phyloP scores from a whole-genome alignment of 2,888 invertebrate species.

The Scaptomyza reducta region DNA sequence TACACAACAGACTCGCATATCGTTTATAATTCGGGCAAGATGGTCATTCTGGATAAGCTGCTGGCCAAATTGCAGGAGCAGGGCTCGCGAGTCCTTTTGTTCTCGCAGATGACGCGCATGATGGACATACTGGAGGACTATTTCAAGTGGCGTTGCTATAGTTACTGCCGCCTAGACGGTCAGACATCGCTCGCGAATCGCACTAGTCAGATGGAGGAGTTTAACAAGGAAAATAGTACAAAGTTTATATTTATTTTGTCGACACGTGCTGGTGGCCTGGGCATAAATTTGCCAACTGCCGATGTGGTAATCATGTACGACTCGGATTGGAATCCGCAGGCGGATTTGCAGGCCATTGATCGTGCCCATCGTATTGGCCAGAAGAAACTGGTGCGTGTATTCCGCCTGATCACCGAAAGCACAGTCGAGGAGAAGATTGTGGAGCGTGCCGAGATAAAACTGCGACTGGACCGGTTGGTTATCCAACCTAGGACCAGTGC shows the following conservation, averaged over 20 bases:
- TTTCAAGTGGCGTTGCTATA: slow-evolving; percentile 93
- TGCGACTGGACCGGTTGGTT: slow-evolving; percentile 97
- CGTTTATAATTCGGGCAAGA: slow-evolving; percentile 97
- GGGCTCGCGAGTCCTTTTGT: slow-evolving; percentile 96
- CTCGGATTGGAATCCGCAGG: slow-evolving; percentile 99
- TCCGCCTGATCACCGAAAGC: slow-evolving; percentile 98
- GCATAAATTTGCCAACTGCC: slow-evolving; percentile 98
- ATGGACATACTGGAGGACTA: slow-evolving; percentile 98
- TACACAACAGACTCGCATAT: slow-evolving; percentile 98
- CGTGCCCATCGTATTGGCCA: slow-evolving; percentile 99
- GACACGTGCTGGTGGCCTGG: slow-evolving; percentile 98
- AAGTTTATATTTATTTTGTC: slow-evolving; percentile 99
- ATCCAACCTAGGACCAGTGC: slow-evolving; percentile 92
- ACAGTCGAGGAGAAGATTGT: slow-evolving; percentile 99
- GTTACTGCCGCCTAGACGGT: slow-evolving; percentile 96
- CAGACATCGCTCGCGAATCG: slow-evolving; percentile 99
- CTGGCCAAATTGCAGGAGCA: slow-evolving; percentile 95
- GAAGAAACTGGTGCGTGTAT: slow-evolving; percentile 96
- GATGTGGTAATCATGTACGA: slow-evolving; percentile 99
- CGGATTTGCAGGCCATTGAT: slow-evolving; percentile 98
- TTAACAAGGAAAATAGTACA: slow-evolving; percentile 93
- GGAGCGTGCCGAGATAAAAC: slow-evolving; percentile 98
- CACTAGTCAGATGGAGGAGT: slow-evolving; percentile 97
- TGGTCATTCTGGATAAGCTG: slow-evolving; percentile 97
- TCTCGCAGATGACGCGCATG: slow-evolving; percentile 99